A percentile compares a stretch with the other conserved stretches of the same genome.
Evolutionary conservation across 2,797 vertebrate genomes (phyloP).

Genomic region (Adelosebastes latens): DNA sequence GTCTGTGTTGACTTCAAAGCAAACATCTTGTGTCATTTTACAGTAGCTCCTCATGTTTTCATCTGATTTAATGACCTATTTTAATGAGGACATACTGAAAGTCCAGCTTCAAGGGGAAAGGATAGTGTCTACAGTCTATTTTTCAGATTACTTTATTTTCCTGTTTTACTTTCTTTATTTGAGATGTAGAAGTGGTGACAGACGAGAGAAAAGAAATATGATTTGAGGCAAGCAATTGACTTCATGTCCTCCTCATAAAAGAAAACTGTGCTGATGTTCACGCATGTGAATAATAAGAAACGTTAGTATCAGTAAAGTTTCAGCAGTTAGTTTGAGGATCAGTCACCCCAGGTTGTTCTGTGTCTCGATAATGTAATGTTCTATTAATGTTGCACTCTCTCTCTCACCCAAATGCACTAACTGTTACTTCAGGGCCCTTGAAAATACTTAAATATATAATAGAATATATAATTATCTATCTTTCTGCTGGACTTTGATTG

Average conservation of each 20-base stretch:
- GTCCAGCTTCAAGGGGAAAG: not conserved
- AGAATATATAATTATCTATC: not conserved
- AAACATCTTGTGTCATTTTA: not conserved
- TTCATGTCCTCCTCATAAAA: not conserved
- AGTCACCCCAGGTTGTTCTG: constrained; percentile 4
- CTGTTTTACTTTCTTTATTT: not conserved
- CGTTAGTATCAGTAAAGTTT: not conserved
- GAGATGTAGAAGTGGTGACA: not conserved
- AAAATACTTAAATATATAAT: constrained; percentile 7
- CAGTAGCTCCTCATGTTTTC: not conserved
- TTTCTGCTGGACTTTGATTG: constrained; percentile 6
- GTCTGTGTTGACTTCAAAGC: not conserved
- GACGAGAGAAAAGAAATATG: not conserved
- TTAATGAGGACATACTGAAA: not conserved
- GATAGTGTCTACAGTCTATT: too few relatives aligned
- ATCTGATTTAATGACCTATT: not conserved
- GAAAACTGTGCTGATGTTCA: too few relatives aligned
- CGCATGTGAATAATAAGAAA: not conserved
- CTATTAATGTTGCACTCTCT: not conserved
- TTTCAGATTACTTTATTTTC: not conserved
- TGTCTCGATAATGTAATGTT: constrained; percentile 5
- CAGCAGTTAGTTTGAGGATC: not conserved
- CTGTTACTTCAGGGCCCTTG: not conserved
- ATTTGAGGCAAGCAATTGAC: not conserved
- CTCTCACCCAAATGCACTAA: constrained; percentile 15